These are phyloP conservation scores for Eurytemora carolleeae DNA, from an alignment of 1,140 invertebrate genomes.

Conservation along the genomic window DNA sequence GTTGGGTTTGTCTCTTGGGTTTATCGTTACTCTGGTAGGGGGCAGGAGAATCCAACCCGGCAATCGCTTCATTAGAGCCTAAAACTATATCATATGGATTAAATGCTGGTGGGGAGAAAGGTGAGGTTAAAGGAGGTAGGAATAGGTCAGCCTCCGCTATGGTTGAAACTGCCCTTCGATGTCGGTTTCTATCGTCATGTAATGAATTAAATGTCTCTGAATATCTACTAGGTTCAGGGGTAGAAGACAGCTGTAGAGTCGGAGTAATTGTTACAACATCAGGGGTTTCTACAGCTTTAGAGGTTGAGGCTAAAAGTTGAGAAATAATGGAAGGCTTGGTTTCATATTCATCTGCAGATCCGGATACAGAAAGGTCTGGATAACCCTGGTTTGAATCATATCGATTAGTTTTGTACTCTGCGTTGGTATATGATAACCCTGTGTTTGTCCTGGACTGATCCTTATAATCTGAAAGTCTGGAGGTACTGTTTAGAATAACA, in stretches of 20 bases:
- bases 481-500: no score
- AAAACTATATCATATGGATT: constrained; percentile 14
- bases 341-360: no score
- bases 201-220: not conserved
- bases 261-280: not conserved
- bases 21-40: not conserved
- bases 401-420: not conserved
- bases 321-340: constrained; percentile 4
- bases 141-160: not conserved
- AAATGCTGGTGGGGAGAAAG: constrained; percentile 13
- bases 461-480: no score
- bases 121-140: constrained; percentile 3
- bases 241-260: not conserved
- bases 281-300: not conserved
- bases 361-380: not conserved
- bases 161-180: not conserved
- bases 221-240: not conserved
- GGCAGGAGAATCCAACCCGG: constrained; percentile 9
- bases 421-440: not conserved
- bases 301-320: constrained; percentile 5
- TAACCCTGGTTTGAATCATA: not conserved
- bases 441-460: constrained; percentile 4
- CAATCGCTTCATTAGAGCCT: constrained; percentile 13
- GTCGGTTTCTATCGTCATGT: no score
- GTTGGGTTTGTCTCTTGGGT: not conserved